Percentiles rank a stretch among this genome's conserved stretches.
Conservation (phyloP, 2,888 invertebrate species). For the Drosophila subquinaria region DNA sequence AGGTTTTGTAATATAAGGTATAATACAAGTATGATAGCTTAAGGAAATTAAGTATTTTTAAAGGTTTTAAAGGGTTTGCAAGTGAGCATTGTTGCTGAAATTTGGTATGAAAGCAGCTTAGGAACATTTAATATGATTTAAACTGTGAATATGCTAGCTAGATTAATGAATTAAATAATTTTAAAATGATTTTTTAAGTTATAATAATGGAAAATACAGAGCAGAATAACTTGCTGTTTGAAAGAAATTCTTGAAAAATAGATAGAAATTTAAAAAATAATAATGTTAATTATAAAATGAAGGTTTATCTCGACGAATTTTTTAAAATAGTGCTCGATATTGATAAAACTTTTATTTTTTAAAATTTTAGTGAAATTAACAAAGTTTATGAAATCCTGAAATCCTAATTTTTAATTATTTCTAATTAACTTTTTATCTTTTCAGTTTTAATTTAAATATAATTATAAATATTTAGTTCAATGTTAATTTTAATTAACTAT, state of each 20-base stretch:
- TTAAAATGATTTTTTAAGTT: no score
- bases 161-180: neutral
- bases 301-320: no score
- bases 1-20: neutral
- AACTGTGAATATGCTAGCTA: neutral
- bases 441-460: no score
- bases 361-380: neutral
- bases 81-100: neutral
- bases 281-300: no score
- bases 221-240: neutral
- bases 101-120: neutral
- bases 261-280: neutral
- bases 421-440: no score
- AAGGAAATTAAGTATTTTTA: neutral
- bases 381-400: neutral
- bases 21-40: neutral
- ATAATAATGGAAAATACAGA: no score
- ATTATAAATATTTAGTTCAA: no score
- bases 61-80: neutral
- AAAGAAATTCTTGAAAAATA: neutral
- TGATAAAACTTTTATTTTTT: neutral
- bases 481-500: no score
- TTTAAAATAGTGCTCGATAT: no score
- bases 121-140: neutral
- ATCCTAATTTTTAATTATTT: no score